Evolutionary conservation across 1,140 invertebrate species (phyloP), one percentile per base, ranked within the genome.

Genomic region (Drosophila gunungcola): DNA sequence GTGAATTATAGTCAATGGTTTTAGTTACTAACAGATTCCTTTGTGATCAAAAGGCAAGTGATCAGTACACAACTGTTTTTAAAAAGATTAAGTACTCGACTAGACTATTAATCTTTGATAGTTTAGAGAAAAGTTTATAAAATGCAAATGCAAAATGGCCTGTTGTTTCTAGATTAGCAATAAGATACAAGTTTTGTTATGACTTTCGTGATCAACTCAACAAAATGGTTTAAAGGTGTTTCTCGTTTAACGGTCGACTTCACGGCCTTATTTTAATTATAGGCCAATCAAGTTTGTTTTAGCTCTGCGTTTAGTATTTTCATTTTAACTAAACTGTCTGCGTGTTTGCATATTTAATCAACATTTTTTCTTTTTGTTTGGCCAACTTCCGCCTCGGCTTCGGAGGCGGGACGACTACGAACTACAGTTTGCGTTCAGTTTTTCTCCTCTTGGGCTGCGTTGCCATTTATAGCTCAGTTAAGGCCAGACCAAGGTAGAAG

Each of bases 331-430:
- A 56, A 61, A 27, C 60, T 62, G 60, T 62, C 60, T 41, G 52
- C 52, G 60, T 57, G 60, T 42, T 62, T 62, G 60, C 60, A 62
- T 62, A 58, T 58, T 62, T 57, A 58, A 62, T 58, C 53, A 62
- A 58, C 36, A 21, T 32, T 57, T 61, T 62, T 32, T n/a, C 21
- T 58, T 16, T 62, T 57, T 32, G 60, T 39, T 57, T 58, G 53
- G 16, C 39, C 29, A 42, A 63, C 54, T 63, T 63, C 53, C 36
- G 25, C 32, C 27, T 58, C 10, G 6, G 3, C 16, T 43, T 32
- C 7, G 16, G 16, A 56, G 58, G 36, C 53, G 54, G 29, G 29
- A 13, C 39, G 32, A 42, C 29, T 32, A 32, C 27, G 27, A 29
- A 32, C 16, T 60, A 12, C 11, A 27, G 54, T 13, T 43, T 63